Conservation (phyloP, 2,113 vertebrate genomes). For the Empidonax traillii region DNA sequence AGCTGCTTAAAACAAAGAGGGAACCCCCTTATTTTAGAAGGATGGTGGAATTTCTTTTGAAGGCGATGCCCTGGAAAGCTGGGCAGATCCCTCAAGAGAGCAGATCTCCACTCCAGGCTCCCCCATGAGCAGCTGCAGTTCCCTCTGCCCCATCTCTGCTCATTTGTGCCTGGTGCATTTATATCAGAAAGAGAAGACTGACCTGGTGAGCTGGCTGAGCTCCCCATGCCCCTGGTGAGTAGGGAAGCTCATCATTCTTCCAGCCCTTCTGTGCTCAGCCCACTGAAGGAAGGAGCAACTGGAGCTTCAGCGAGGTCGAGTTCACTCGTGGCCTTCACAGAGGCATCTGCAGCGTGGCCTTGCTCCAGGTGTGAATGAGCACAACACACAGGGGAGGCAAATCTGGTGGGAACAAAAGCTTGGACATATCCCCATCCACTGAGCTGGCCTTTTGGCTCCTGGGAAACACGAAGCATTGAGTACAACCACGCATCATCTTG, state of each 20-base stretch:
- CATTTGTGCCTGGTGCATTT: too few species aligned
- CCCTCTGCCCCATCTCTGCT: neutral
- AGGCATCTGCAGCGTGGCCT: neutral
- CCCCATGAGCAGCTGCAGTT: neutral
- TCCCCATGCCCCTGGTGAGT: fast-evolving
- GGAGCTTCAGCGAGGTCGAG: neutral
- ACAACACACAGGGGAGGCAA: neutral
- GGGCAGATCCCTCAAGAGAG: neutral
- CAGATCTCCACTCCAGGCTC: neutral
- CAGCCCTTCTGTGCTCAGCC: neutral
- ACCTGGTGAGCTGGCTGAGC: fast-evolving
- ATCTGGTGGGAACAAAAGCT: neutral
- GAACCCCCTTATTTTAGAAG: neutral
- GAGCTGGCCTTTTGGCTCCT: neutral
- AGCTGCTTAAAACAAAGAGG: neutral
- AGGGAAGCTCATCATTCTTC: neutral
- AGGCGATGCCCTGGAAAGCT: neutral
- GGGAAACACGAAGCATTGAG: neutral
- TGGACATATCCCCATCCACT: neutral
- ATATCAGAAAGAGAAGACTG: neutral
- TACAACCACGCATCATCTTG: neutral
- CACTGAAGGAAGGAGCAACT: neutral
- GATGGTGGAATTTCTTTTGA: neutral
- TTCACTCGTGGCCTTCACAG: neutral
- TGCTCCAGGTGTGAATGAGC: neutral